Evolutionary conservation across 2,113 vertebrate species (phyloP), one percentile per base, ranked within the genome.

Genomic region (Psephotus haematonotus): DNA sequence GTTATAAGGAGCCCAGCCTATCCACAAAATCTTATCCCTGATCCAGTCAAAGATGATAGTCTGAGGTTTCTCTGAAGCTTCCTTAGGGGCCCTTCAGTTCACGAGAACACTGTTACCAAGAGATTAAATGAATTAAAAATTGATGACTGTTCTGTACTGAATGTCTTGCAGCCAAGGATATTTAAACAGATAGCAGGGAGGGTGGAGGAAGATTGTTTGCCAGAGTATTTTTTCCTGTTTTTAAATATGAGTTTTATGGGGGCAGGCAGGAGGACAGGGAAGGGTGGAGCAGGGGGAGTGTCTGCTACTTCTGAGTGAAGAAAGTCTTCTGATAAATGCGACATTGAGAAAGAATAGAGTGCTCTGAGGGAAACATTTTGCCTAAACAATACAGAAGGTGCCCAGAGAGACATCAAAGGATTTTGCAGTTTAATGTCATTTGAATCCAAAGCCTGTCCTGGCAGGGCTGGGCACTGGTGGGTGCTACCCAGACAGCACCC

Each of bases 51-150:
- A 95, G 81, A 87, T 3, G 7, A 31, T 86, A 79, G 19, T 60
- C 90, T 95, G 96, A 96, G 96, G 86, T 96, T 98, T 94, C 93
- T 93, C 85, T 82, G 91, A 93, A 88, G 96, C 96, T 98, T 97
- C 94, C 96, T 98, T 85, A 63, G 79, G 92, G 96, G 92, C 90
- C 92, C 96, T 97, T 97, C 95, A 90, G 95, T 97, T 97, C 98
- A 95, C 37, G 7, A 83, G 95, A 96, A 98, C 96, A 97, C 95
- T 80, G 97, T 97, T 96, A 97, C 97, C 95, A 86, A 95, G 97
- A 97, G 97, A 97, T 97, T 97, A 97, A 97, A 95, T 95, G 95
- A 97, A 97, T 98, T 97, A 98, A 98, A 98, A 98, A 97, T 97
- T 97, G 97, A 98, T 98, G 95, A 97, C 80, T 96, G 79, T 95